Conservation (phyloP, 2,888 invertebrate genomes). For the Enchytraeus crypticus region DNA sequence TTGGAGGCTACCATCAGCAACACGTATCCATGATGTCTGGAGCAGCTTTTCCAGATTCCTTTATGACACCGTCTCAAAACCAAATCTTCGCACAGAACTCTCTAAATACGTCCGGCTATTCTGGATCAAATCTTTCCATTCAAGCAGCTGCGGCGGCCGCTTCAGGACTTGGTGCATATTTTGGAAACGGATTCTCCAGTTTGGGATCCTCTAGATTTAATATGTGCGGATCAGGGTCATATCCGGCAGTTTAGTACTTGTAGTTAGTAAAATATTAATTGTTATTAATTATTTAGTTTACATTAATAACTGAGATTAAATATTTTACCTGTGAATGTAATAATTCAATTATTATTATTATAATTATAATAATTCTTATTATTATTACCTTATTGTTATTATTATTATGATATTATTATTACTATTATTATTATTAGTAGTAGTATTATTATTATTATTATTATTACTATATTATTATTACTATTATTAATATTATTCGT, state of each 20-base stretch:
- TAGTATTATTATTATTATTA: too few relatives aligned
- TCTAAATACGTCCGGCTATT: neutral
- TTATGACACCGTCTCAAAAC: constrained; percentile 6
- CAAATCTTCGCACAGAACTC: constrained; percentile 6
- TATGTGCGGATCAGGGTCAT: neutral
- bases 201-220: constrained; percentile 8
- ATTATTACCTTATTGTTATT: too few relatives aligned
- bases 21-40: neutral
- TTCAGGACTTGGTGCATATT: constrained; percentile 12
- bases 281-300: too few relatives aligned
- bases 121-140: neutral
- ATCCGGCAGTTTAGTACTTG: neutral
- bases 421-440: too few relatives aligned
- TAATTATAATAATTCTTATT: too few relatives aligned
- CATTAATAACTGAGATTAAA: too few relatives aligned
- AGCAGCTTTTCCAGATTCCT: constrained; percentile 1
- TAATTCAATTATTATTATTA: neutral
- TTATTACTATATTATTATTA: too few relatives aligned
- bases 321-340: neutral
- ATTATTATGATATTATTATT: too few relatives aligned
- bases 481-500: too few relatives aligned
- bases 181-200: constrained; percentile 10
- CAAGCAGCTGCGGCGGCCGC: constrained; percentile 7
- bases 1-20: neutral
- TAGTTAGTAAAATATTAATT: neutral